phyloP scores from a whole-genome alignment of 2,113 vertebrate genomes.

The Pygoscelis antarcticus region DNA sequence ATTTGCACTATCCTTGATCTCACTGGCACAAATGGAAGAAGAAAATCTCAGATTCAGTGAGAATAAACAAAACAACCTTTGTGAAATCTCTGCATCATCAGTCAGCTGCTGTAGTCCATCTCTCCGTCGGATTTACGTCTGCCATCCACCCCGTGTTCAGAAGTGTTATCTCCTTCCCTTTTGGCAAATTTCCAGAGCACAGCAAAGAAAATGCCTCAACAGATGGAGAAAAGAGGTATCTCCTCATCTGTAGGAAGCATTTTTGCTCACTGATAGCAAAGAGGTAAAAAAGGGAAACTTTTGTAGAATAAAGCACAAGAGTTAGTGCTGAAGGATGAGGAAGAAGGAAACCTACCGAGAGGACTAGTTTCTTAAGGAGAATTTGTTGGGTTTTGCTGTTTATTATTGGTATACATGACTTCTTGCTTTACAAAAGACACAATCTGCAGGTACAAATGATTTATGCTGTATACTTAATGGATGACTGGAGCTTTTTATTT shows the following conservation, averaged over 20 bases:
- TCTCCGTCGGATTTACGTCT: not conserved
- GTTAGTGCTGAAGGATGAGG: not conserved
- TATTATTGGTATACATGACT: not conserved
- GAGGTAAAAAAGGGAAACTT: not conserved
- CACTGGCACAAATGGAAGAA: not conserved
- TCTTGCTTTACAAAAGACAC: not conserved
- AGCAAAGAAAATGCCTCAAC: not conserved
- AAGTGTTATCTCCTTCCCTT: constrained; percentile 36
- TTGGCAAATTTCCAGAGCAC: constrained; percentile 18
- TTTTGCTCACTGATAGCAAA: constrained; percentile 11
- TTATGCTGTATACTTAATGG: not conserved
- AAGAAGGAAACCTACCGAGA: not conserved
- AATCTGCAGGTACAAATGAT: not conserved
- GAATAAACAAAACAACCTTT: constrained; percentile 1
- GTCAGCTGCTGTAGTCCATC: not conserved
- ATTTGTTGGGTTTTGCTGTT: not conserved
- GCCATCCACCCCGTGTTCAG: not conserved
- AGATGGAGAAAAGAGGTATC: not conserved
- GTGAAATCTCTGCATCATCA: not conserved
- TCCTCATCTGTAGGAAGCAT: not conserved
- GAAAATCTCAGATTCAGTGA: not conserved
- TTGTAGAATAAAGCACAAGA: not conserved
- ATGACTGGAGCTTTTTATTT: not conserved
- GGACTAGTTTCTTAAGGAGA: not conserved
- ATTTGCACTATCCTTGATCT: not conserved